Evolutionary conservation across 2,797 vertebrate species (phyloP).

Genomic region (Epinephelus coioides): DNA sequence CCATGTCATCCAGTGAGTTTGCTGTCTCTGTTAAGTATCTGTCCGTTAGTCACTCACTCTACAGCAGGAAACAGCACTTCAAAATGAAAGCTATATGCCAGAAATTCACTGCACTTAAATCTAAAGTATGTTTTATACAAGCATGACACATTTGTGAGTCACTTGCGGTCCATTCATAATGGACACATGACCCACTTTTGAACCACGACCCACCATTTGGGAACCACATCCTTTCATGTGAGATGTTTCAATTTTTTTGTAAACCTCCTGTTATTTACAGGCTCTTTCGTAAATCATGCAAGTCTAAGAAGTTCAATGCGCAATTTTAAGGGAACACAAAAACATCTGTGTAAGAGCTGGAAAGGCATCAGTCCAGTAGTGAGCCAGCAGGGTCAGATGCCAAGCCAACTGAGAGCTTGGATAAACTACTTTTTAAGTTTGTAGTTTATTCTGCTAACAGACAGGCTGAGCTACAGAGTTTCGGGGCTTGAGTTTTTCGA

Average conservation of each 20-base stretch:
- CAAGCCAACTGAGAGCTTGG: slow-evolving; percentile 6
- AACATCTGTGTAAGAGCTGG: slow-evolving; percentile 15
- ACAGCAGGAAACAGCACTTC: too few species aligned
- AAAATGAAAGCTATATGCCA: too few species aligned
- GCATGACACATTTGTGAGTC: too few species aligned
- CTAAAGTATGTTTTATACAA: too few species aligned
- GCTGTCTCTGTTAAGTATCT: too few species aligned
- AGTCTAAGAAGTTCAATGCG: not conserved
- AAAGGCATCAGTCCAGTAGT: slow-evolving; percentile 25
- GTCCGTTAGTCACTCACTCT: too few species aligned
- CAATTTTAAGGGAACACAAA: not conserved
- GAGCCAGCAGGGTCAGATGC: slow-evolving; percentile 41
- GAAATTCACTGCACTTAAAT: too few species aligned
- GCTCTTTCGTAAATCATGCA: not conserved
- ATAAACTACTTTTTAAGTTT: slow-evolving; percentile 44
- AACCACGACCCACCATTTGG: too few species aligned
- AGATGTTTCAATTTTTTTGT: not conserved
- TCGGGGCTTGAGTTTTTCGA: slow-evolving; percentile 5
- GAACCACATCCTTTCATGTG: not conserved
- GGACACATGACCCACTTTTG: too few species aligned
- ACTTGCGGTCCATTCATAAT: too few species aligned
- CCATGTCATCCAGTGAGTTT: too few species aligned
- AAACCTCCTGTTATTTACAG: not conserved
- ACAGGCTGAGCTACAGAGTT: slow-evolving; percentile 16
- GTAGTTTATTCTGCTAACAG: slow-evolving; percentile 40